Evolutionary conservation across 2,113 vertebrate species (phyloP), one percentile per base, ranked within the genome.

Genomic region (Dicrurus megarhynchus): DNA sequence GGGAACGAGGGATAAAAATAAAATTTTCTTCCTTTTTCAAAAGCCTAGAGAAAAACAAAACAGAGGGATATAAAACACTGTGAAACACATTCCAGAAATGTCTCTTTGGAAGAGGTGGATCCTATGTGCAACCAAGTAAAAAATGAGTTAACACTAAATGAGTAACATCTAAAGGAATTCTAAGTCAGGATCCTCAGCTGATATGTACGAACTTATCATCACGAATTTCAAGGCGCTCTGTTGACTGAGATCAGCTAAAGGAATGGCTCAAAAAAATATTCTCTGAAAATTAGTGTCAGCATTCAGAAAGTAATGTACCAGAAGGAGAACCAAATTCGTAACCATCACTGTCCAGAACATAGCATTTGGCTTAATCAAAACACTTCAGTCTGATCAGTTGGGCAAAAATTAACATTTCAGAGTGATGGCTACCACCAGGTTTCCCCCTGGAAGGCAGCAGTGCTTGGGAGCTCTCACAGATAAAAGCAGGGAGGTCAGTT

Each of bases 21-120:
- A 99, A 99, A 42, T 98, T 98, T 71, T 98, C 99, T 97, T 99
- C 99, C 22, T 98, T 98, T 95, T 99, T 99, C 92, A 99, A 98
- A 96, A 99, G 98, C 97, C 99, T 99, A 89, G 46, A 67, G 71
- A 81, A 86, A 56, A 59, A 33, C 28, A 57, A 56, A 86, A 30
- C 47, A 89, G 26, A 84, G 3, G 8, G 7, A 41, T 30, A 57
- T 32, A 56, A 73, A 82, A 60, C 73, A 61, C 9, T 13, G 13
- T 55, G 59, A 77, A 79, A 42, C 24, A 61, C 7, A 14, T 23
- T 49, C 35, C 33, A 83, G 39, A 87, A 87, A 86, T 1, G 20
- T 11, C 4, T 47, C 39, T 71, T 55, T 71, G 17, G 28, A 88
- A 88, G n/a, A 85, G 16, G 52, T 7, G 15, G 18, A 37, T 42